Percentiles rank a stretch among this genome's conserved stretches.
These are phyloP conservation scores for Drosophila greeni DNA, from an alignment of 2,888 invertebrate species.

Conservation along the genomic window DNA sequence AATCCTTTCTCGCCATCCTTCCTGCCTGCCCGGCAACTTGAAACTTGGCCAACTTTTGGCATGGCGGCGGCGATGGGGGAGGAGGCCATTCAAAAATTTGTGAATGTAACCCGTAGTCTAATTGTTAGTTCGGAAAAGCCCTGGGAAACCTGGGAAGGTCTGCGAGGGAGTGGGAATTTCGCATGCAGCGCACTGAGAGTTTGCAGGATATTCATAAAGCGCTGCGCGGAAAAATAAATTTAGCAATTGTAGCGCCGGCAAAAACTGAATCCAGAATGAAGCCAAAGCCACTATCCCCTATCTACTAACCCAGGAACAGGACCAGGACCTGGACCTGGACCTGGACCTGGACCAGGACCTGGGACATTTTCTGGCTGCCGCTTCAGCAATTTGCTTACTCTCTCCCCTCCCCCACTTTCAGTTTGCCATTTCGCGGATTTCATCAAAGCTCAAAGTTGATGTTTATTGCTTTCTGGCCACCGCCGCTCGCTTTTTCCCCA, in stretches of 20 bases:
- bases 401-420: conserved; percentile 2
- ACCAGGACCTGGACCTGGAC: background rate
- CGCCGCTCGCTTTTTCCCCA: conserved; percentile 1
- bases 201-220: conserved; percentile 25
- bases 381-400: conserved; percentile 25
- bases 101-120: conserved; percentile 42
- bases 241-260: conserved; percentile 29
- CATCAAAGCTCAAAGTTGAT: conserved; percentile 48
- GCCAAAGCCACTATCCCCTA: conserved; percentile 11
- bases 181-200: conserved; percentile 8
- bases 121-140: conserved; percentile 31
- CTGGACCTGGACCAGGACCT: background rate
- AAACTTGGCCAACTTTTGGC: conserved; percentile 35
- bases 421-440: conserved; percentile 30
- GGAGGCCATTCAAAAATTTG: conserved; percentile 44
- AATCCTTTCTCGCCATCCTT: conserved; percentile 4
- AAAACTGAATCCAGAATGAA: conserved; percentile 65
- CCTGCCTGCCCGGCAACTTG: conserved; percentile 5
- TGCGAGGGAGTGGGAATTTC: conserved; percentile 1
- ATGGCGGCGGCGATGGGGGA: background rate
- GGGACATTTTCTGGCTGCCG: conserved; percentile 21
- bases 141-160: conserved; percentile 1
- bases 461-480: conserved; percentile 28
- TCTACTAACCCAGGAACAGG: conserved; percentile 3
- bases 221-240: conserved; percentile 20